Percentiles rank a stretch among this genome's conserved stretches.
Evolutionary conservation across 2,113 vertebrate genomes (phyloP).

Genomic region (Tupaia tana): DNA sequence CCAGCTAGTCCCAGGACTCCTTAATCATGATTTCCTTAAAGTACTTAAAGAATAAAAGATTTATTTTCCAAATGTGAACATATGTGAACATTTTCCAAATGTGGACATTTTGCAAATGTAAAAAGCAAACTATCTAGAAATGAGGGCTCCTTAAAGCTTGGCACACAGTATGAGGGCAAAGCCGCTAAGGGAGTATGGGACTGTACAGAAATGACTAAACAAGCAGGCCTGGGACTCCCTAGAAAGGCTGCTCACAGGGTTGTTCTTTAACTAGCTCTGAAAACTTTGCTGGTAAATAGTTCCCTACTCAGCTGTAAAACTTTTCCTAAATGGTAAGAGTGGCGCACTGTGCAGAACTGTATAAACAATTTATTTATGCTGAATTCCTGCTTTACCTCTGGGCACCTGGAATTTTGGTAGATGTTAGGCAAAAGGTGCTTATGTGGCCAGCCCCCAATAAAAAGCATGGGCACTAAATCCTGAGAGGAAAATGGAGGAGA

Average conservation of each 20-base stretch:
- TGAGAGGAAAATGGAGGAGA: too few species aligned
- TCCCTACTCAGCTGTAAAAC: background rate
- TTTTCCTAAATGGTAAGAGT: background rate
- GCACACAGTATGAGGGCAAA: too few species aligned
- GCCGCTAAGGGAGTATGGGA: fast-evolving
- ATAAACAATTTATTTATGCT: background rate
- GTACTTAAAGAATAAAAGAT: background rate
- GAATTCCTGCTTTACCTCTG: background rate
- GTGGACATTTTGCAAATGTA: background rate
- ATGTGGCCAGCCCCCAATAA: background rate
- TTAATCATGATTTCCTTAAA: background rate
- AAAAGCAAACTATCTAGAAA: background rate
- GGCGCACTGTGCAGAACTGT: background rate
- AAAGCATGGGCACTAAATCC: background rate
- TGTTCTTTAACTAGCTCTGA: background rate
- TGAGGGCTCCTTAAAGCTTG: background rate
- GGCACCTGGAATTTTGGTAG: background rate
- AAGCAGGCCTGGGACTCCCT: background rate
- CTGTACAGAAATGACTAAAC: background rate
- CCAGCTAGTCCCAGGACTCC: background rate
- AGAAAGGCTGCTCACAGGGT: background rate
- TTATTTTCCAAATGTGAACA: background rate
- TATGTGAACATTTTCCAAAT: background rate
- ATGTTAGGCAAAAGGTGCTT: background rate
- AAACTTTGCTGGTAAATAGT: background rate